phyloP scores from a whole-genome alignment of 2,797 vertebrate species.

The Chaetodon trifasciatus region DNA sequence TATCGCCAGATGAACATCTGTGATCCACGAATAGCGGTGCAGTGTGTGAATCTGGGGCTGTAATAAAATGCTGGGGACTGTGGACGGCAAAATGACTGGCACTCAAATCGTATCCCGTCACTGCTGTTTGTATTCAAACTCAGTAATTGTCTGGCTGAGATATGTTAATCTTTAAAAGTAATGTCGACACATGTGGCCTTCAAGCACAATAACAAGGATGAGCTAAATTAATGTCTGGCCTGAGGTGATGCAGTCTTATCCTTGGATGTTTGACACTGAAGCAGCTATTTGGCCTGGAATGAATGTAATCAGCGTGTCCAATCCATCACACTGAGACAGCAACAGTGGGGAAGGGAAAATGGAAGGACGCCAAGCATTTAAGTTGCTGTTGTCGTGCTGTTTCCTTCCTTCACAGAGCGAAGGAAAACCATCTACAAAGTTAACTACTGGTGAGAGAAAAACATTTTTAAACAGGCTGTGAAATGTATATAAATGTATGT shows the following conservation, averaged over 20 bases:
- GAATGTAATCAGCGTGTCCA: conserved; percentile 40
- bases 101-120: conserved; percentile 19
- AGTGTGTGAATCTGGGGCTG: conserved; percentile 11
- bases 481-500: background rate
- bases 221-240: conserved; percentile 23
- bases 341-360: conserved; percentile 14
- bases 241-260: conserved; percentile 2
- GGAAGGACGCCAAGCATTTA: conserved; percentile 21
- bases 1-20: conserved; percentile 36
- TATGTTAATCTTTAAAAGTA: background rate
- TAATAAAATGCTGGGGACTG: conserved; percentile 14
- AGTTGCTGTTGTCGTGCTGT: background rate
- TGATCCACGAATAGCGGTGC: conserved; percentile 23
- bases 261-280: conserved; percentile 20
- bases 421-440: background rate
- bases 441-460: background rate
- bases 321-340: conserved; percentile 24
- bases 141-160: background rate
- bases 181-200: conserved; percentile 26
- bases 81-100: conserved; percentile 2
- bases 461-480: background rate
- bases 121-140: background rate
- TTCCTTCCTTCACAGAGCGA: conserved; percentile 1
- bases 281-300: conserved; percentile 37
- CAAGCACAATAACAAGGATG: conserved; percentile 20